Evolutionary conservation across 2,113 vertebrate genomes (phyloP).

Genomic region (Daboia siamensis): DNA sequence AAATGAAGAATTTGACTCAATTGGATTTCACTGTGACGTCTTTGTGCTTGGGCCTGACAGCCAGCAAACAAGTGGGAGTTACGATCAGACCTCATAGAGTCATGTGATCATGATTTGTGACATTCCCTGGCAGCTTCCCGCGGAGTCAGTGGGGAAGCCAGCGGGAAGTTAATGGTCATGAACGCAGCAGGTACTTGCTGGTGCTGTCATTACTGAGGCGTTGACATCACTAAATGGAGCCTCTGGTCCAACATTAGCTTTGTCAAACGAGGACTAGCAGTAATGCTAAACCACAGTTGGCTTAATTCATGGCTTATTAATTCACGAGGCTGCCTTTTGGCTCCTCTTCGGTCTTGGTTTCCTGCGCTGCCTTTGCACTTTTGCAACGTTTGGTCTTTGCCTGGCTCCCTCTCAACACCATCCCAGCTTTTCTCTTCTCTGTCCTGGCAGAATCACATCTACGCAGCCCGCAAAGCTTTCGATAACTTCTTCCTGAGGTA

Average conservation of each 20-base stretch:
- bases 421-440: not conserved
- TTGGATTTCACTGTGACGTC: too few relatives aligned
- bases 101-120: not conserved
- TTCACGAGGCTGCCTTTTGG: not conserved
- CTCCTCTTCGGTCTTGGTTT: not conserved
- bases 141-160: too few relatives aligned
- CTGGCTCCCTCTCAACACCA: not conserved
- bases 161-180: not conserved
- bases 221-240: not conserved
- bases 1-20: too few relatives aligned
- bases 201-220: not conserved
- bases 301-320: not conserved
- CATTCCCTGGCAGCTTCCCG: not conserved
- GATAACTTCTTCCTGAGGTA: constrained; percentile 76
- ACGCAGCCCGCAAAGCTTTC: constrained; percentile 70
- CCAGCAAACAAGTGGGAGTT: not conserved
- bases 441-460: constrained; percentile 68
- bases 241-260: not conserved
- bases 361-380: not conserved
- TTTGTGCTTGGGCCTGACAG: too few relatives aligned
- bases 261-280: not conserved
- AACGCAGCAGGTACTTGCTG: not conserved
- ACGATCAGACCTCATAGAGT: not conserved
- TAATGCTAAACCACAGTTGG: not conserved
- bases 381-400: too few relatives aligned